Percentiles rank a stretch among this genome's conserved stretches.
These are phyloP conservation scores for Cassiopea andromeda DNA, from an alignment of 30 jellyfish, hydroid and myxozoan species.

Conservation along the genomic window DNA sequence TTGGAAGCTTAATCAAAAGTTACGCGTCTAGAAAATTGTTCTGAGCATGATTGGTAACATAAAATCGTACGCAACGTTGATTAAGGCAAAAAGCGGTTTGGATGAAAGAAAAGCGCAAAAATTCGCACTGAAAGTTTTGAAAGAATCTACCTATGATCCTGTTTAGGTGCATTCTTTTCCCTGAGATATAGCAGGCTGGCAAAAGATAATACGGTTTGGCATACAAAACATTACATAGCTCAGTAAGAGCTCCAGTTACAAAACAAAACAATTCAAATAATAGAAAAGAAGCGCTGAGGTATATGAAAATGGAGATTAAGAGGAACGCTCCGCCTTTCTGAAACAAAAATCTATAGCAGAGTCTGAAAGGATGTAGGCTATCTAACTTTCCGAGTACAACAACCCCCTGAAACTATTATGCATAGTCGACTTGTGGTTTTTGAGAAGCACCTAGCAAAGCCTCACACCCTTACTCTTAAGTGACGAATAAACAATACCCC, in stretches of 20 bases:
- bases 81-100: not conserved
- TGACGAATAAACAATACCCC: too few relatives aligned
- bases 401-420: too few relatives aligned
- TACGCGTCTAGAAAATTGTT: too few relatives aligned
- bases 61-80: not conserved
- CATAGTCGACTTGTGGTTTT: too few relatives aligned
- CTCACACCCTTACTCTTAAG: too few relatives aligned
- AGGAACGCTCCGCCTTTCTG: too few relatives aligned
- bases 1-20: not conserved
- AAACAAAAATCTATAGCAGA: too few relatives aligned
- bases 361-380: too few relatives aligned
- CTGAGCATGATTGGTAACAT: not conserved
- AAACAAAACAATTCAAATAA: not conserved
- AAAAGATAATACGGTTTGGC: not conserved
- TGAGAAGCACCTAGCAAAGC: too few relatives aligned
- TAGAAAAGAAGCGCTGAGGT: not conserved
- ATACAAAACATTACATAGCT: not conserved
- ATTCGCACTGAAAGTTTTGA: not conserved
- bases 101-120: not conserved
- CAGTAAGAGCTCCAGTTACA: not conserved
- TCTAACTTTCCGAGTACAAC: too few relatives aligned
- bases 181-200: not conserved
- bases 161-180: not conserved
- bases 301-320: not conserved
- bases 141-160: not conserved